Base-by-base conservation (phyloP, 2,113 vertebrate species). In the Caretta caretta region DNA sequence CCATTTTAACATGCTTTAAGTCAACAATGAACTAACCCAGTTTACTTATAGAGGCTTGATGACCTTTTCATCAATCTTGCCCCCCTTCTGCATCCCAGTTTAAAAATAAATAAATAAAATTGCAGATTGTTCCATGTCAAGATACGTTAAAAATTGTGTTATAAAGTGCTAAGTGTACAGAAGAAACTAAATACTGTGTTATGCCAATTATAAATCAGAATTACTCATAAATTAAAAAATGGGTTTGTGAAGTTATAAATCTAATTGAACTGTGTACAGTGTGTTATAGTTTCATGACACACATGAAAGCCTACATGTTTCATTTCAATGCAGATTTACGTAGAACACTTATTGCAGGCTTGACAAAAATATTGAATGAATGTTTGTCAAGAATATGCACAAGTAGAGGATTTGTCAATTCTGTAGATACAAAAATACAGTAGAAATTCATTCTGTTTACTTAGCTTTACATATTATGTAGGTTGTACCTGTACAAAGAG, bases 1-100 rank as follows among this genome's bases (percentile, higher is more conserved):
- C 81, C 93, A 31, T 95, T 91, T 94, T 93, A 31, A 72, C 85
- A 84, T 54, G 12, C 85, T 78, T 95, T 93, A 90, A 86, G 92
- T 91, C 94, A 91, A 91, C 83, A 69, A 69, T 81, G 85, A 93
- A 90, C 91, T 92, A 92, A 96, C 81, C 46, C 50, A 8, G 54
- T 90, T 57, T 57, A 83, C 91, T 96, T 94, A 59, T 57, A 91
- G 93, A 88, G 78, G 57, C 42, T 78, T 78, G 12, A 42, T 13
- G 38, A 78, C 5, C 22, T 48, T 48, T 46, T 48, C 42, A 14
- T 42, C 24, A 78, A 87, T 31, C 29, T 84, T 87, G 62, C 35
- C 22, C 35, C 13, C 12, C 29, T 62, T 62, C 59, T 62, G 59
- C 29, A 35, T 62, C 29, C 12, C 29, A 35, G 29, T 48, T 35